Evolutionary conservation across 2,888 invertebrate species (phyloP), one percentile per base, ranked within the genome.

Genomic region (Ophioninae sp.): DNA sequence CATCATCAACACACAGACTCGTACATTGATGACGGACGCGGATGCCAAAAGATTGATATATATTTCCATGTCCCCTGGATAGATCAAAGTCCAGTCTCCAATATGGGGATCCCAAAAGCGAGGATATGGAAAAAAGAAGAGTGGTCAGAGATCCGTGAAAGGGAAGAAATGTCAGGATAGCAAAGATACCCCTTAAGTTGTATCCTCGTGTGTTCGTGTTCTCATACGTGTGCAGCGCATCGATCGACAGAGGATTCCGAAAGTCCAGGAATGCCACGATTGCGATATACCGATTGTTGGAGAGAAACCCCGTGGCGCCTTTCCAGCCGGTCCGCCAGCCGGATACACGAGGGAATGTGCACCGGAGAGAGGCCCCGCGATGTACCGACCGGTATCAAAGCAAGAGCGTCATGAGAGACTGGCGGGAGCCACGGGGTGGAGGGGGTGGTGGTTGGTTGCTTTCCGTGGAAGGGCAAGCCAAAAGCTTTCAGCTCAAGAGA

Each of bases 221-320:
- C 7, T 59, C 1, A 20, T 22, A n/a, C n/a, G 37, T 41, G 17
- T 67, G 10, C 20, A 30, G 63, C 23, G 41, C 22, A 58, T 56
- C 2, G 22, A 67, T 41, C 17, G 65, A 51, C 30, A 22, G 58
- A 23, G 67, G 23, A 65, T 65, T 75, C 76, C 64, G 73, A 56
- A 81, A 81, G 76, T 76, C 68, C 79, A 75, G 72, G 72, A 84
- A 81, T 84, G 79, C 79, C 64, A 51, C 81, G 75, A 75, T 69
- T 65, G 78, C 80, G 81, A 74, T 51, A 61, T 80, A 76, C 72
- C 79, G 63, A 81, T 83, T 79, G 84, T 75, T 75, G 41, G 63
- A 51, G 76, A 84, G 30, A 84, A 82, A 81, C 64, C 63, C 71
- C 58, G 41, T 30, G 41, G 30, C 74, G 63, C 59, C 59, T 59